These are phyloP conservation scores for Pyrrhosoma nymphula DNA, from an alignment of 2,888 invertebrate species.

Conservation along the genomic window DNA sequence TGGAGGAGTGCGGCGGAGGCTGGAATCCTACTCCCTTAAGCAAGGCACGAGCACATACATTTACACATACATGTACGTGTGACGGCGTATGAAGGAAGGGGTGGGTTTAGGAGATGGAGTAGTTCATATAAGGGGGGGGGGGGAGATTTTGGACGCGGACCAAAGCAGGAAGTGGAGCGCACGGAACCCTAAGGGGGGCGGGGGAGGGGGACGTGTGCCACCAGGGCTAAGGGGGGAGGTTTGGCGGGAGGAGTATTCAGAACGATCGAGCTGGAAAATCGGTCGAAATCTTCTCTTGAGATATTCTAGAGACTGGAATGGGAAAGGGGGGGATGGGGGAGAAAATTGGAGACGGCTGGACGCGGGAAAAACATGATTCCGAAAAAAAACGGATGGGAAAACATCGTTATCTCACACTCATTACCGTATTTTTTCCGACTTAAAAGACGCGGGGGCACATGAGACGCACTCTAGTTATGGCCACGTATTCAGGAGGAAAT, in stretches of 20 bases:
- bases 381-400: neutral
- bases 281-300: neutral
- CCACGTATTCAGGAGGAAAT: too few species aligned
- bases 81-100: neutral
- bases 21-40: neutral
- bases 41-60: neutral
- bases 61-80: too few species aligned
- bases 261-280: conserved; percentile 12
- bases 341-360: neutral
- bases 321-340: neutral
- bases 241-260: neutral
- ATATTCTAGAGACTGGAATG: neutral
- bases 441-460: too few species aligned
- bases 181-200: neutral
- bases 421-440: too few species aligned
- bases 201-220: neutral
- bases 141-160: neutral
- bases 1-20: neutral
- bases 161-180: conserved; percentile 21
- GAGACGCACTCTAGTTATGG: too few species aligned
- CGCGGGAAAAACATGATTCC: neutral
- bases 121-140: neutral
- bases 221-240: neutral
- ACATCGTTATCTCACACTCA: too few species aligned
- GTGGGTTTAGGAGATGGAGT: neutral